These are phyloP conservation scores for Maniola hyperantus DNA, from an alignment of 2,888 invertebrate species.

Conservation along the genomic window DNA sequence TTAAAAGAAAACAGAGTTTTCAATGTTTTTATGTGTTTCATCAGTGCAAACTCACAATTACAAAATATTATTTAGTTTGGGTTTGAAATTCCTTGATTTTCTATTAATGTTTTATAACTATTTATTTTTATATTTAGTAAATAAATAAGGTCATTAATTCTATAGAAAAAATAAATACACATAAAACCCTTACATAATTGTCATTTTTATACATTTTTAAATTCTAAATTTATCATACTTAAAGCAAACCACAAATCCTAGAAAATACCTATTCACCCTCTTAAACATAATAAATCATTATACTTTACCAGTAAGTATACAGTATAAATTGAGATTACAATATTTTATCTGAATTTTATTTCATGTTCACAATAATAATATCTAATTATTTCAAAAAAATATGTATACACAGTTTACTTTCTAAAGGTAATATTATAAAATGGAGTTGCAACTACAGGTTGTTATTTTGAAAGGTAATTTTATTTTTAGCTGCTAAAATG, in stretches of 20 bases:
- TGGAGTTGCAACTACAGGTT: too few species aligned
- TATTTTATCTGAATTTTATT: not conserved
- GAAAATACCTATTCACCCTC: not conserved
- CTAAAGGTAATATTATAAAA: too few species aligned
- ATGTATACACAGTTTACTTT: not conserved
- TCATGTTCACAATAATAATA: not conserved
- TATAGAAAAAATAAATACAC: slow-evolving; percentile 13
- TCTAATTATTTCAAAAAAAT: not conserved
- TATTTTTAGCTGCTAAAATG: not conserved
- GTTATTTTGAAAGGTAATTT: not conserved
- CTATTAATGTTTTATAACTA: too few species aligned
- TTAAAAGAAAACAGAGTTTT: too few species aligned
- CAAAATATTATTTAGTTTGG: too few species aligned
- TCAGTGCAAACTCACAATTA: too few species aligned
- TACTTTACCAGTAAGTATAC: not conserved
- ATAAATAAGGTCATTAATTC: not conserved
- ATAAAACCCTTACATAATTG: not conserved
- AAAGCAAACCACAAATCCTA: not conserved
- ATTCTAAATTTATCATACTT: not conserved
- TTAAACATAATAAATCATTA: not conserved
- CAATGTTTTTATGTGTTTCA: too few species aligned
- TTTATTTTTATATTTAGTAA: not conserved
- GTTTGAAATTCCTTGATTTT: not conserved
- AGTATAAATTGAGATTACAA: not conserved
- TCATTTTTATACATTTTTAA: not conserved